Evolutionary conservation across 2,797 vertebrate genomes (phyloP).

Genomic region (Lutjanus argentimaculatus): DNA sequence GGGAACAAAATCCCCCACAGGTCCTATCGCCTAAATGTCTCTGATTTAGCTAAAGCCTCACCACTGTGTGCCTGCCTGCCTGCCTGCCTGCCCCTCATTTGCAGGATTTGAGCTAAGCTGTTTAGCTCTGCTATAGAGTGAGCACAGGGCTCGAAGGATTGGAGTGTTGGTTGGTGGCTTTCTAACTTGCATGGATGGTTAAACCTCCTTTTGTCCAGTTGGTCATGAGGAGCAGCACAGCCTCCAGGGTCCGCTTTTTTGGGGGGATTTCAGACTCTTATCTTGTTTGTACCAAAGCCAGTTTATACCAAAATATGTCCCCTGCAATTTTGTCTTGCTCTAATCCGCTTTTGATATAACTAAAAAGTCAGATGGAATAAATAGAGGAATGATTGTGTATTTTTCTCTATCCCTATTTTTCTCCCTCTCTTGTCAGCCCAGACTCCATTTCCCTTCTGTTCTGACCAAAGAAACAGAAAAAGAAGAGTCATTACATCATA

Average conservation of each 20-base stretch:
- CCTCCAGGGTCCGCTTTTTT: constrained; percentile 12
- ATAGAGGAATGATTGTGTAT: neutral
- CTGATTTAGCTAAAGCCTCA: constrained; percentile 62
- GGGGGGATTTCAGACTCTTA: constrained; percentile 18
- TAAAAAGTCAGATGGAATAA: constrained; percentile 25
- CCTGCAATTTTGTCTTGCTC: constrained; percentile 9
- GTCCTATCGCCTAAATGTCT: constrained; percentile 66
- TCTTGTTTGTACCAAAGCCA: constrained; percentile 30
- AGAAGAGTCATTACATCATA: too few species aligned
- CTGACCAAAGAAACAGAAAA: neutral
- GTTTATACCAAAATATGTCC: constrained; percentile 10
- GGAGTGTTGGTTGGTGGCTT: constrained; percentile 39
- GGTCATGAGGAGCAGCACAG: constrained; percentile 25
- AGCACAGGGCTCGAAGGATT: constrained; percentile 36
- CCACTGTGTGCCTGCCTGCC: constrained; percentile 29
- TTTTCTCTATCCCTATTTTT: constrained; percentile 20
- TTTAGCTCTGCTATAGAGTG: constrained; percentile 53
- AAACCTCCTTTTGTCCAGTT: constrained; percentile 51
- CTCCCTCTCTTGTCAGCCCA: constrained; percentile 7
- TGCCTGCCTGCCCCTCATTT: constrained; percentile 59
- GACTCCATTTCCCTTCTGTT: constrained; percentile 28
- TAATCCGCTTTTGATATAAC: constrained; percentile 24
- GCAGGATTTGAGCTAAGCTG: constrained; percentile 67
- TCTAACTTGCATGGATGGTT: constrained; percentile 46
- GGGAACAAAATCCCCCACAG: constrained; percentile 61